A percentile compares a stretch with the other conserved stretches of the same genome.
phyloP scores from a whole-genome alignment of 2,888 invertebrate species.

The Neoaliturus tenellus region DNA sequence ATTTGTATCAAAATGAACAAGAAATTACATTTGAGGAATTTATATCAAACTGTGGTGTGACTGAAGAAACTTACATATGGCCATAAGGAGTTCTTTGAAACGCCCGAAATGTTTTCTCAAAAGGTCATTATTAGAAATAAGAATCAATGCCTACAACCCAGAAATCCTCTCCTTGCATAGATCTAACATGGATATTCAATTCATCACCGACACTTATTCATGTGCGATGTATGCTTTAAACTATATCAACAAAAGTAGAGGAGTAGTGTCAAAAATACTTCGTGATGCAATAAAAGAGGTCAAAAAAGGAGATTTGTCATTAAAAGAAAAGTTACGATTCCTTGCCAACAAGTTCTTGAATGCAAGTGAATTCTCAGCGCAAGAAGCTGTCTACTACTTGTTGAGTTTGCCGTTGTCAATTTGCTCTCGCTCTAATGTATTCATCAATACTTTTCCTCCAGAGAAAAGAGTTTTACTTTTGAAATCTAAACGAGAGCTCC shows the following conservation, averaged over 20 bases:
- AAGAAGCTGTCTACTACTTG: constrained; percentile 65
- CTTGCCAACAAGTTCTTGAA: constrained; percentile 65
- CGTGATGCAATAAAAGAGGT: constrained; percentile 42
- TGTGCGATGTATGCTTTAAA: constrained; percentile 66
- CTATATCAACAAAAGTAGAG: constrained; percentile 64
- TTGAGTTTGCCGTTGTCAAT: not conserved
- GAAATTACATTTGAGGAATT: constrained; percentile 57
- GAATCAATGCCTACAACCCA: constrained; percentile 63
- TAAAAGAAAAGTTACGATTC: constrained; percentile 65
- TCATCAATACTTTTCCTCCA: not conserved
- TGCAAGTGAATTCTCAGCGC: constrained; percentile 66
- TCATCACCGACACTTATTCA: constrained; percentile 1
- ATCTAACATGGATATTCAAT: constrained; percentile 68
- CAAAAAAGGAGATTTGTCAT: constrained; percentile 63
- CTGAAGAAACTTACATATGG: constrained; percentile 58
- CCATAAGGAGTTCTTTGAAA: constrained; percentile 54
- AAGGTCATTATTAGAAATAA: constrained; percentile 51
- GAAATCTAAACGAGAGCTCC: not conserved
- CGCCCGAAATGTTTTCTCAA: constrained; percentile 57
- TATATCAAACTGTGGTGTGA: constrained; percentile 52
- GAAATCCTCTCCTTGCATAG: not conserved
- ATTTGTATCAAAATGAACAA: constrained; percentile 11
- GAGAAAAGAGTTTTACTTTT: not conserved
- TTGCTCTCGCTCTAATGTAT: not conserved
- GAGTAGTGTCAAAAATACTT: constrained; percentile 64